These are phyloP conservation scores for Polydrusus pterygomalis DNA, from an alignment of 2,888 invertebrate species.

Conservation along the genomic window DNA sequence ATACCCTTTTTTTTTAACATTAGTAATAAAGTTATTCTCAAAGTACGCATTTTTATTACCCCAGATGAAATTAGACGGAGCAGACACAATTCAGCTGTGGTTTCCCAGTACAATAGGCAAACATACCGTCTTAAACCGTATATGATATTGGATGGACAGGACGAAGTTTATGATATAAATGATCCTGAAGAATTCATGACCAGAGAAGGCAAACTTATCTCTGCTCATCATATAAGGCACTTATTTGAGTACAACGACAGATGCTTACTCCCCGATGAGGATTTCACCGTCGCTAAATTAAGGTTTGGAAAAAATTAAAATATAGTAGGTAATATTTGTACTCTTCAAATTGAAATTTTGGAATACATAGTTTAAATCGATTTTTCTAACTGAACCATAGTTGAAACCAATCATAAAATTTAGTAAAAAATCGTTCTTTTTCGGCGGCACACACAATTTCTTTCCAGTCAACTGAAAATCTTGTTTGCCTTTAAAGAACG, in stretches of 20 bases:
- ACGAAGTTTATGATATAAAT: constrained; percentile 57
- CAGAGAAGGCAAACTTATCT: constrained; percentile 58
- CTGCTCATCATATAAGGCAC: constrained; percentile 57
- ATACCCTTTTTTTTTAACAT: no score
- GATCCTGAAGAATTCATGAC: constrained; percentile 59
- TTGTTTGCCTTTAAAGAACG: no score
- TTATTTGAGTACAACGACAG: constrained; percentile 59
- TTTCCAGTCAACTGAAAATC: no score
- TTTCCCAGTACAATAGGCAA: constrained; percentile 55
- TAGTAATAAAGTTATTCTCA: no score
- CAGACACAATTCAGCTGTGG: constrained; percentile 54
- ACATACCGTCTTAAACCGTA: constrained; percentile 57
- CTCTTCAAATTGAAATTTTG: no score
- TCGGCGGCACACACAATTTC: no score
- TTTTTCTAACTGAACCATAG: no score
- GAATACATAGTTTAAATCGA: no score
- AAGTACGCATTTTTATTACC: constrained; percentile 3
- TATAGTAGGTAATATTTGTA: no score
- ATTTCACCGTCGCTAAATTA: constrained; percentile 58
- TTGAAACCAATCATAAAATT: no score
- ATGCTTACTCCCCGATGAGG: constrained; percentile 60
- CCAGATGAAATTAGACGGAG: constrained; percentile 27
- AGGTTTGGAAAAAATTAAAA: constrained; percentile 26
- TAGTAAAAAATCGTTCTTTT: no score
- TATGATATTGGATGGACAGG: constrained; percentile 42